phyloP scores from a whole-genome alignment of 1,140 invertebrate genomes.

The Ceratoteleas bidentatus region DNA sequence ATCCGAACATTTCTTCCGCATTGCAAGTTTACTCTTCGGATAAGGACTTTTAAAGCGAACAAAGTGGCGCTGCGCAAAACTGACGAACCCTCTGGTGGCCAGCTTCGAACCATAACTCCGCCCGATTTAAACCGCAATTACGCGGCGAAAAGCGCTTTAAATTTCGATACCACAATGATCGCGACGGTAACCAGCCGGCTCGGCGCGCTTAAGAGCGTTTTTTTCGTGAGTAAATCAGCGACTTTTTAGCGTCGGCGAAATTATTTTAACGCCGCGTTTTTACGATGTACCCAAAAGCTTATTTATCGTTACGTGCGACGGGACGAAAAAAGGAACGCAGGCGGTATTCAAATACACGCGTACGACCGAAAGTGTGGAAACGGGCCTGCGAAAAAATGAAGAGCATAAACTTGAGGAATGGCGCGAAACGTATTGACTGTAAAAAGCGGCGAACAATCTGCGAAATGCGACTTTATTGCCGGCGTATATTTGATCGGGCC shows the following conservation, averaged over 20 bases:
- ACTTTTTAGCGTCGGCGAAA: conserved; percentile 22
- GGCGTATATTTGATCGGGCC: too few species aligned
- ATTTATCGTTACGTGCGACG: conserved; percentile 13
- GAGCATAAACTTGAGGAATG: conserved; percentile 24
- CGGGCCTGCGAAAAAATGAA: conserved; percentile 11
- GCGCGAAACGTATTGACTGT: conserved; percentile 19
- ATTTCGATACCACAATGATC: neutral
- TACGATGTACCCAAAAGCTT: conserved; percentile 40
- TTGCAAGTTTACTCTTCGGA: too few species aligned
- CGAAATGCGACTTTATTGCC: neutral
- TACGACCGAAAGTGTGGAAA: conserved; percentile 18
- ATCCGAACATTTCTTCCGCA: too few species aligned
- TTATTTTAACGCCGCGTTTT: conserved; percentile 43
- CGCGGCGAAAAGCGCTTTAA: too few species aligned
- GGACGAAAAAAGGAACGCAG: conserved; percentile 11
- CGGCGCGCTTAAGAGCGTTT: neutral
- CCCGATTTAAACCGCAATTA: too few species aligned
- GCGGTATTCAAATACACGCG: conserved; percentile 14
- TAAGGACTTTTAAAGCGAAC: too few species aligned
- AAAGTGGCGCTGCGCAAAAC: too few species aligned
- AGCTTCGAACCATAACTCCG: neutral
- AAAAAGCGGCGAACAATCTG: conserved; percentile 1
- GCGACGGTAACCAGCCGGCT: neutral
- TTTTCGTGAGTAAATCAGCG: conserved; percentile 29
- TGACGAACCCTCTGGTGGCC: too few species aligned